phyloP scores from a whole-genome alignment of 1,140 invertebrate species.

The Elymnias hypermnestra region DNA sequence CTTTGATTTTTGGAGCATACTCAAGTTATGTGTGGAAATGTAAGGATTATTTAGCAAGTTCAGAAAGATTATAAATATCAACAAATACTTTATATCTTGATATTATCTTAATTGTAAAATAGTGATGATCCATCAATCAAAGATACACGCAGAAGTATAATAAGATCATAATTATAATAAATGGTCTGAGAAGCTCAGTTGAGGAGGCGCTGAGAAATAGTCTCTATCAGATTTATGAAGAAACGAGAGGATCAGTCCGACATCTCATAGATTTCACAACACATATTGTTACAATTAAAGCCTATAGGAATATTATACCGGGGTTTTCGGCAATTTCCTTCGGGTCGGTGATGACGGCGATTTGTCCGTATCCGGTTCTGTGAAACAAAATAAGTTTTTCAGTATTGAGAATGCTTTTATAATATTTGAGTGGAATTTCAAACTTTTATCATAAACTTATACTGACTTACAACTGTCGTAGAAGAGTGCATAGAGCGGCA shows the following conservation, averaged over 20 bases:
- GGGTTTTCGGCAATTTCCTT: conserved; percentile 95
- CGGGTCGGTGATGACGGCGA: conserved; percentile 90
- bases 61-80: too few relatives aligned
- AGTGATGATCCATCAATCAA: conserved; percentile 17
- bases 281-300: conserved; percentile 69
- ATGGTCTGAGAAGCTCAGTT: conserved; percentile 42
- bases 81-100: too few relatives aligned
- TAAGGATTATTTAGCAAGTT: too few relatives aligned
- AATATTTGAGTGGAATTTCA: too few relatives aligned
- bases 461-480: too few relatives aligned
- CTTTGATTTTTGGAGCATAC: conserved; percentile 18
- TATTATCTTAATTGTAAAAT: too few relatives aligned
- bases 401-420: neutral
- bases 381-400: conserved; percentile 57
- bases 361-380: conserved; percentile 87
- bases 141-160: conserved; percentile 20
- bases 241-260: conserved; percentile 41
- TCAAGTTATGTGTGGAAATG: neutral
- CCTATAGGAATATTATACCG: conserved; percentile 85
- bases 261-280: conserved; percentile 67
- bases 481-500: too few relatives aligned
- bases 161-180: conserved; percentile 32
- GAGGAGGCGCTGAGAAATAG: conserved; percentile 68
- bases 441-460: too few relatives aligned
- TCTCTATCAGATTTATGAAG: conserved; percentile 64